Conservation (phyloP, 2,113 vertebrate genomes). For the Ploceus nigricollis region DNA sequence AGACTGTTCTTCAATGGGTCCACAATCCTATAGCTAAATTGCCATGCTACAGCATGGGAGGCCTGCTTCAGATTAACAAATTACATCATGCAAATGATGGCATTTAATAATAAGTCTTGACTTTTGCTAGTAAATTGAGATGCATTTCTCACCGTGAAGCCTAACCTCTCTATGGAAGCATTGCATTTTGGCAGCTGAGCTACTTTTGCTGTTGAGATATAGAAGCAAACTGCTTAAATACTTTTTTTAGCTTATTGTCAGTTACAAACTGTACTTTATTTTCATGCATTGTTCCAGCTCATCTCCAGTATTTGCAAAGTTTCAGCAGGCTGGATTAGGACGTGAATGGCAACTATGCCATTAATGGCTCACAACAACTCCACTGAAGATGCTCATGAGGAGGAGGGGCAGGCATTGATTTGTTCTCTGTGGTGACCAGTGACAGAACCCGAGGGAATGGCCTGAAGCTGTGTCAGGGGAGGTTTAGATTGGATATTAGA, state of each 20-base stretch:
- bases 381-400: neutral
- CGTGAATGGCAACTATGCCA: neutral
- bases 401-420: neutral
- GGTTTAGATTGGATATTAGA: neutral
- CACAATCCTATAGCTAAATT: neutral
- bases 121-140: neutral
- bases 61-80: neutral
- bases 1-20: neutral
- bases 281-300: neutral
- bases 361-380: neutral
- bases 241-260: neutral
- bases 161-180: neutral
- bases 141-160: neutral
- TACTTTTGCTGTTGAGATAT: neutral
- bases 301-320: neutral
- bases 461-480: neutral
- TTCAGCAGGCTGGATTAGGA: neutral
- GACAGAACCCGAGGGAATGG: accelerated
- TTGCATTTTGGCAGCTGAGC: neutral
- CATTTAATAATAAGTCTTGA: neutral
- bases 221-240: neutral
- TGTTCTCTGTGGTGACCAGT: neutral
- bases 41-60: neutral
- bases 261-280: neutral
- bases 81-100: neutral